Conservation (phyloP, 2,888 invertebrate genomes). For the Cinara cedri region DNA sequence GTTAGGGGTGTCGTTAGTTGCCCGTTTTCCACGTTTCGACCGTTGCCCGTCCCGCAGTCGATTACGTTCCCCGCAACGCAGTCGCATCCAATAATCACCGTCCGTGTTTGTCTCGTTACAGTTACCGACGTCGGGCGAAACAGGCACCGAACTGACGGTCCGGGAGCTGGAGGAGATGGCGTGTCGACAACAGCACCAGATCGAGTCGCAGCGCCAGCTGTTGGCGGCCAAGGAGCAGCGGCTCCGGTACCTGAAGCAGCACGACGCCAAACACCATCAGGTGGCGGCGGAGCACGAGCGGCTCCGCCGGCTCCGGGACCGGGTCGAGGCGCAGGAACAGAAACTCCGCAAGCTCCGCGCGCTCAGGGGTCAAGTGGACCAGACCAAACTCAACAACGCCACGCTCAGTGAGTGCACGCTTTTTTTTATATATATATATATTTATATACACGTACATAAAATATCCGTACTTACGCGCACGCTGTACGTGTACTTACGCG, state of each 20-base stretch:
- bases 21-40: too few species aligned
- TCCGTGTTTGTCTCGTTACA: slow-evolving; percentile 17
- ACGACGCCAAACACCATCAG: slow-evolving; percentile 79
- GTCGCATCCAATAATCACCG: neutral
- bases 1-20: too few species aligned
- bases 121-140: slow-evolving; percentile 69
- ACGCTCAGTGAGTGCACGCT: slow-evolving; percentile 79
- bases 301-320: slow-evolving; percentile 83
- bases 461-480: neutral
- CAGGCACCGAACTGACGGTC: slow-evolving; percentile 80
- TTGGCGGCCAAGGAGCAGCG: slow-evolving; percentile 92
- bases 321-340: slow-evolving; percentile 93
- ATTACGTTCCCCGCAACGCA: neutral
- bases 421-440: neutral
- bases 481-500: neutral
- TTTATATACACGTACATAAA: neutral
- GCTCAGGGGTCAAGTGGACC: slow-evolving; percentile 90
- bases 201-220: slow-evolving; percentile 91
- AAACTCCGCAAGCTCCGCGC: slow-evolving; percentile 90
- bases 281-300: slow-evolving; percentile 88
- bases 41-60: too few species aligned
- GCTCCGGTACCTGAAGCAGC: slow-evolving; percentile 91
- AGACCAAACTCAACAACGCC: slow-evolving; percentile 88
- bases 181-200: slow-evolving; percentile 95
- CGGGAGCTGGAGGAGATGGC: slow-evolving; percentile 98